These are phyloP conservation scores for Tupaia tana DNA, from an alignment of 2,113 vertebrate genomes.

Conservation along the genomic window DNA sequence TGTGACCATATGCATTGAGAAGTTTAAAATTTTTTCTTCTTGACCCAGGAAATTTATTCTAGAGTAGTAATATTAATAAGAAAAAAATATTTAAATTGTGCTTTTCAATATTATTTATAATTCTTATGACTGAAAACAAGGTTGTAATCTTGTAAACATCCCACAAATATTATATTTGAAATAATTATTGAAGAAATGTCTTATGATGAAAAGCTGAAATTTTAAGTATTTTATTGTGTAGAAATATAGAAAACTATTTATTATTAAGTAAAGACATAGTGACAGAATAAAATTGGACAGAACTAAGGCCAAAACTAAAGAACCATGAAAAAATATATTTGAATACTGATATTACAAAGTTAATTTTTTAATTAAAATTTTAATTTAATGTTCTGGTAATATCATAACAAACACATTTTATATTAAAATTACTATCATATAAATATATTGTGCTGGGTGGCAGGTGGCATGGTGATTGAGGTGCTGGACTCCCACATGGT, in stretches of 20 bases:
- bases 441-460: background rate
- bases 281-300: background rate
- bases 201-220: background rate
- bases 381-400: background rate
- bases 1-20: background rate
- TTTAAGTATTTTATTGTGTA: background rate
- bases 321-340: slow-evolving; percentile 6
- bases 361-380: background rate
- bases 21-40: slow-evolving; percentile 12
- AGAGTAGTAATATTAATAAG: slow-evolving; percentile 19
- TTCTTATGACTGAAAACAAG: background rate
- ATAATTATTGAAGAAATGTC: background rate
- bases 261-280: background rate
- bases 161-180: background rate
- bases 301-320: background rate
- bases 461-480: too few relatives aligned
- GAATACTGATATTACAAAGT: background rate
- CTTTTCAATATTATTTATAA: slow-evolving; percentile 12
- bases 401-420: background rate
- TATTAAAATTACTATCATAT: background rate
- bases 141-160: background rate
- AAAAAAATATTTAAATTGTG: background rate
- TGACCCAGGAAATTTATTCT: background rate
- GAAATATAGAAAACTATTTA: background rate
- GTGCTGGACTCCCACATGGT: too few relatives aligned